Evolutionary conservation across 2,888 invertebrate genomes (phyloP), one percentile per base, ranked within the genome.

Genomic region (Rhagophthalmus giganteus): DNA sequence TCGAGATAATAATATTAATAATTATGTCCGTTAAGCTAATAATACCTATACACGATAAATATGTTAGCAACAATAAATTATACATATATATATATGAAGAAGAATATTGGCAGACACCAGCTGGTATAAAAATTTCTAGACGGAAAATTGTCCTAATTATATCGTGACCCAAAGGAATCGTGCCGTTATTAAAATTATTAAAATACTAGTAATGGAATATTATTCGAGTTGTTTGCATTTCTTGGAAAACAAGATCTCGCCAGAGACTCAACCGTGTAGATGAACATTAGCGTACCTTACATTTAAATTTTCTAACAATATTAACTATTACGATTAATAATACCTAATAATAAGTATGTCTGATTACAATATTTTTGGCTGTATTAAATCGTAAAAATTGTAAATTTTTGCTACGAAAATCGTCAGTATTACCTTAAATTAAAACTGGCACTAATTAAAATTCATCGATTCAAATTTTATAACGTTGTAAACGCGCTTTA

Each of bases 101-200:
- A 32, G 30, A 10, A 48, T 37, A 50, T 50, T 35, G 32, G 46
- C 41, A 55, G 38, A 55, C 46, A 52, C 44, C 41, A 39, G 48
- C 41, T 28, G 28, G 53, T 39, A 57, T 52, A 51, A 58, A 59
- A 60, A 59, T 57, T 51, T 54, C 55, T 49, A 57, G 60, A 56
- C 59, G 50, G 59, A 50, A 63, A 63, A 62, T 61, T 63, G 69
- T 70, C 68, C 69, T 64, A 69, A 70, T 72, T 71, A 72, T 71
- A 66, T 71, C 71, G 71, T 71, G 71, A 70, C 71, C 65, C 57
- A 63, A 64, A 67, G 67, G 65, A 68, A 70, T 69, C 70, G 70
- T 72, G 71, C 66, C 55, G 68, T 68, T 71, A 70, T 72, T 71
- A 71, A 70, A 66, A 69, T 71, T 70, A 70, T 71, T 69, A 71